Evolutionary conservation across 1,140 invertebrate species (phyloP).

Genomic region (Drosophila mauritiana): DNA sequence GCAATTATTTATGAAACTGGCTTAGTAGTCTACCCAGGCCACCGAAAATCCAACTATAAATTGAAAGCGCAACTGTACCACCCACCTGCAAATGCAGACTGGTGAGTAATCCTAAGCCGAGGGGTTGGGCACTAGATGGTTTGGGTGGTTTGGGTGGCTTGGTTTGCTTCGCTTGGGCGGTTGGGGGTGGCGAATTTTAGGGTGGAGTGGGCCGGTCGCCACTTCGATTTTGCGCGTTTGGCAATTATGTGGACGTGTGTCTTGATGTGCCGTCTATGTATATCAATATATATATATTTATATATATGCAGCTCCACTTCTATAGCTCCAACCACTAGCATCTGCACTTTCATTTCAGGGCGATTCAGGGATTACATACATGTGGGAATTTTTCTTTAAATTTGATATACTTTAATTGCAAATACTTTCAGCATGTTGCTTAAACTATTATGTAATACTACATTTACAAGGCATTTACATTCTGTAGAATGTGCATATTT

Average conservation of each 20-base stretch:
- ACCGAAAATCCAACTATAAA: slow-evolving; percentile 48
- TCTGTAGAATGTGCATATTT: not conserved
- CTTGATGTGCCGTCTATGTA: slow-evolving; percentile 68
- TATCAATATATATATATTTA: slow-evolving; percentile 18
- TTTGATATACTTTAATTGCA: not conserved
- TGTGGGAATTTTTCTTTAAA: not conserved
- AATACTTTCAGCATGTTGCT: too few species aligned
- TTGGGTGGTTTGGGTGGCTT: not conserved
- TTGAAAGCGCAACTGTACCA: slow-evolving; percentile 69
- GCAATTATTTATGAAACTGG: slow-evolving; percentile 17
- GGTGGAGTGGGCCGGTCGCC: slow-evolving; percentile 38
- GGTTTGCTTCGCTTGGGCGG: not conserved
- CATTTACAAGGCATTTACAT: not conserved
- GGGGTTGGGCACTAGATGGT: not conserved
- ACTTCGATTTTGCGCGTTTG: slow-evolving; percentile 82
- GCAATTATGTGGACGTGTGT: slow-evolving; percentile 82
- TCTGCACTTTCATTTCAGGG: not conserved
- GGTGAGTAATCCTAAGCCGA: slow-evolving; percentile 52
- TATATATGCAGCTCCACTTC: slow-evolving; percentile 15
- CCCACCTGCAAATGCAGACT: slow-evolving; percentile 46
- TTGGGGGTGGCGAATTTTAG: not conserved
- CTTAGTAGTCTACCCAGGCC: slow-evolving; percentile 6
- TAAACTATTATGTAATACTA: too few species aligned
- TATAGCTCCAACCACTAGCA: not conserved
- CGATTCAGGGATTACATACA: not conserved